These are phyloP conservation scores for Eriosoma lanigerum DNA, from an alignment of 1,140 invertebrate species.

Conservation along the genomic window DNA sequence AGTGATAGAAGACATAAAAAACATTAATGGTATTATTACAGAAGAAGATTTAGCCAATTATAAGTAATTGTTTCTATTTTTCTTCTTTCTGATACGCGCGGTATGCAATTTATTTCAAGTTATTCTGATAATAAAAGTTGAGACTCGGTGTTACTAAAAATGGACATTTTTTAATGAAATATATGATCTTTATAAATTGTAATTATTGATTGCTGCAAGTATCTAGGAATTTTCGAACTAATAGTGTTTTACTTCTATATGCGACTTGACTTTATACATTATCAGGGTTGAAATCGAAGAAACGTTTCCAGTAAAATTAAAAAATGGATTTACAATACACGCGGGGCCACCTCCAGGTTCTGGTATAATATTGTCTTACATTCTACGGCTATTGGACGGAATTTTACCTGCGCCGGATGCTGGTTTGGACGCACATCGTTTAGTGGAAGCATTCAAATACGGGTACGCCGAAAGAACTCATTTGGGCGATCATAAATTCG, in stretches of 20 bases:
- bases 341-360: conserved; percentile 80
- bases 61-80: conserved; percentile 53
- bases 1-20: conserved; percentile 71
- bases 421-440: conserved; percentile 69
- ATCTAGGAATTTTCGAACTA: too few species aligned
- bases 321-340: conserved; percentile 67
- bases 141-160: too few species aligned
- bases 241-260: too few species aligned
- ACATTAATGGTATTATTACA: conserved; percentile 75
- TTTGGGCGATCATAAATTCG: conserved; percentile 77
- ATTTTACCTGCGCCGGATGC: conserved; percentile 62
- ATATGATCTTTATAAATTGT: too few species aligned
- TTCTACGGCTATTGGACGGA: conserved; percentile 77
- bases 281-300: conserved; percentile 65
- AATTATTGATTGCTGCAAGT: too few species aligned
- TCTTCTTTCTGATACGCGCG: neutral
- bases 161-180: too few species aligned
- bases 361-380: conserved; percentile 77
- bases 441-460: conserved; percentile 92
- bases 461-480: conserved; percentile 84
- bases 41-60: conserved; percentile 71
- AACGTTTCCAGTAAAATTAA: conserved; percentile 63
- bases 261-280: neutral
- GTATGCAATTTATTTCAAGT: too few species aligned
- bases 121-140: too few species aligned